A percentile compares a stretch with the other conserved stretches of the same genome.
Evolutionary conservation across 2,888 invertebrate genomes (phyloP).

Genomic region (Drosophila meridiana): DNA sequence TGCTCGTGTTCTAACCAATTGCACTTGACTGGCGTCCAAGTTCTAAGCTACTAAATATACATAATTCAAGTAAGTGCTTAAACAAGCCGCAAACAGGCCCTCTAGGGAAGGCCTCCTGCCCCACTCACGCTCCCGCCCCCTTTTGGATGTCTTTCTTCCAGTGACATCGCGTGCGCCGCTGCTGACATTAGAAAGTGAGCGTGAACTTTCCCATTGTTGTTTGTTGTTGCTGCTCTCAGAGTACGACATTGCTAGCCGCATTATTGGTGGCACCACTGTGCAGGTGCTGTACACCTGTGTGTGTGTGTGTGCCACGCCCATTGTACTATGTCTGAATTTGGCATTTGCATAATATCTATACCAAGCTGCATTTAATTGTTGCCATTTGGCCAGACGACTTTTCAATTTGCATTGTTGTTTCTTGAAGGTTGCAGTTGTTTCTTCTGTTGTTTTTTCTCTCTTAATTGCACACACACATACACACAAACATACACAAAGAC

Average conservation of each 20-base stretch:
- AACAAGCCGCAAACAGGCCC: neutral
- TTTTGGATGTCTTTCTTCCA: neutral
- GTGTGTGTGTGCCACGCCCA: slow-evolving; percentile 33
- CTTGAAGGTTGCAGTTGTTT: slow-evolving; percentile 48
- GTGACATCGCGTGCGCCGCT: slow-evolving; percentile 55
- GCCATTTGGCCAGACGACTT: slow-evolving; percentile 49
- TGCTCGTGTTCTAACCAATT: neutral
- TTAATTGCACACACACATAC: slow-evolving; percentile 26
- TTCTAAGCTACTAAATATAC: neutral
- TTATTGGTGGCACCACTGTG: neutral
- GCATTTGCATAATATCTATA: slow-evolving; percentile 57
- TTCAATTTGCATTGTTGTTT: slow-evolving; percentile 51
- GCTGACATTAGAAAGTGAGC: slow-evolving; percentile 67
- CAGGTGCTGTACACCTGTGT: neutral
- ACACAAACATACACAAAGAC: slow-evolving; percentile 5
- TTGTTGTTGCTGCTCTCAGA: slow-evolving; percentile 20
- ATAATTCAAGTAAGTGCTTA: neutral
- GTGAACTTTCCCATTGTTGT: slow-evolving; percentile 66
- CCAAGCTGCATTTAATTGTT: slow-evolving; percentile 49
- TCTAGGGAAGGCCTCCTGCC: neutral
- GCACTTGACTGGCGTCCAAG: neutral
- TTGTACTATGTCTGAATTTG: slow-evolving; percentile 16
- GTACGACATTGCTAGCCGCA: slow-evolving; percentile 36
- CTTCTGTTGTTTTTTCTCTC: slow-evolving; percentile 8
- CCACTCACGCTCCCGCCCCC: neutral